Conservation (phyloP, 1,140 invertebrate genomes). For the Magallana ariakensis region DNA sequence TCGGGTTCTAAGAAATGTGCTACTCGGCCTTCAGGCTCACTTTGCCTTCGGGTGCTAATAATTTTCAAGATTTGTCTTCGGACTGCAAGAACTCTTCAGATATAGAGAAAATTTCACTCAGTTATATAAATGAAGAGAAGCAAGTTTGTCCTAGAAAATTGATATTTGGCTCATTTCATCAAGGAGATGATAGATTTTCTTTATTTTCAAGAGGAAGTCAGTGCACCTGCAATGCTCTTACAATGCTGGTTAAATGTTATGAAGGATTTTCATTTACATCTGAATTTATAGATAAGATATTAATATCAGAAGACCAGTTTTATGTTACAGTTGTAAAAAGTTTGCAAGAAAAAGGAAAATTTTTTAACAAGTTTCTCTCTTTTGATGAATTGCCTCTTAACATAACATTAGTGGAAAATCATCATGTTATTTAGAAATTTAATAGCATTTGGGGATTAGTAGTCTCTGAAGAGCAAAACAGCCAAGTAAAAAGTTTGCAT, state of each 20-base stretch:
- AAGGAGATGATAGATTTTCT: not conserved
- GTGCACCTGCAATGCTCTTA: conserved; percentile 51
- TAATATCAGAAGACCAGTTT: conserved; percentile 43
- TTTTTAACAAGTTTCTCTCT: conserved; percentile 8
- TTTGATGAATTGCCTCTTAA: conserved; percentile 43
- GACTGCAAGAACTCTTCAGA: too few relatives aligned
- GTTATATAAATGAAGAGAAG: too few relatives aligned
- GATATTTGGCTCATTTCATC: not conserved
- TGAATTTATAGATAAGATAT: conserved; percentile 24
- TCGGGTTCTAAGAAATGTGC: too few relatives aligned
- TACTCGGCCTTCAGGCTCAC: too few relatives aligned
- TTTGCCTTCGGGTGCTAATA: too few relatives aligned
- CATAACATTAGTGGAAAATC: not conserved
- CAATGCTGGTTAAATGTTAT: not conserved
- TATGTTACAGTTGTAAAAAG: not conserved
- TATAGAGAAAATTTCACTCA: too few relatives aligned
- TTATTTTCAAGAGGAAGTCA: conserved; percentile 49
- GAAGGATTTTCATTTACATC: not conserved
- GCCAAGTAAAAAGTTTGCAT: not conserved
- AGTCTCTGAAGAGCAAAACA: not conserved
- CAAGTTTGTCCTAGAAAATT: too few relatives aligned
- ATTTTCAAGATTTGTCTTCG: too few relatives aligned
- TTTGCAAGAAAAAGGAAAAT: not conserved
- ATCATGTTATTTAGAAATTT: not conserved
- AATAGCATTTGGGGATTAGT: not conserved